Evolutionary conservation across 2,113 vertebrate species (phyloP), one percentile per base, ranked within the genome.

Genomic region (Phrynosoma platyrhinos): DNA sequence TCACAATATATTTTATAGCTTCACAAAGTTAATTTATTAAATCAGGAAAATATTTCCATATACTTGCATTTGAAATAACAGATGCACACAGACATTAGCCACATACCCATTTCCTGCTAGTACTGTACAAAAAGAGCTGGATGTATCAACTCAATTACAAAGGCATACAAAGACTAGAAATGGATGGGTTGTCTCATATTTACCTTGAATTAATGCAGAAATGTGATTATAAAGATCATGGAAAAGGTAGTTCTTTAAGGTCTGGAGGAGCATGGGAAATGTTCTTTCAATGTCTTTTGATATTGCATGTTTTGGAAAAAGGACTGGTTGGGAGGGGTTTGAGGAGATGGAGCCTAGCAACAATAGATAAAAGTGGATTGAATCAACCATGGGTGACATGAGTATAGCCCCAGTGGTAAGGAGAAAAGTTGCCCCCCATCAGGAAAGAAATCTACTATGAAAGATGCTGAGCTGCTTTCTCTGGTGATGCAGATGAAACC

Each of bases 41-140:
- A 32, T 1, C 1, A 47, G 83, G 27, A 21, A 16, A 1, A 3
- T n/a, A 3, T 71, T 90, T 81, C 23, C 0, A 0, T 69, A 10
- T 47, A 85, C 7, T 30, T 27, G 18, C 13, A 9, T 76, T 83
- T 30, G 79, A 86, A 82, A n/a, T 36, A 77, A 47, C 55, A 86
- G 9, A 88, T 6, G 3, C 69, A 80, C 90, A 92, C 32, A 88
- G 89, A 76, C 21, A 23, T 6, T 25, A 72, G 84, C 58, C 84
- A 81, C n/a, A 62, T 13, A 80, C 23, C n/a, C n/a, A 80, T 21
- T 32, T 89, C 68, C 83, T 79, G 1, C 0, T 83, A 40, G 71
- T 83, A 53, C 30, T 9, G 2, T 0, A 78, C 42, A 89, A 80
- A 14, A 14, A 16, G 84, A 52, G 79, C 32, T 27, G 72, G 76